These are phyloP conservation scores for Macroglossus sobrinus DNA, from an alignment of 2,113 vertebrate species.

Conservation along the genomic window DNA sequence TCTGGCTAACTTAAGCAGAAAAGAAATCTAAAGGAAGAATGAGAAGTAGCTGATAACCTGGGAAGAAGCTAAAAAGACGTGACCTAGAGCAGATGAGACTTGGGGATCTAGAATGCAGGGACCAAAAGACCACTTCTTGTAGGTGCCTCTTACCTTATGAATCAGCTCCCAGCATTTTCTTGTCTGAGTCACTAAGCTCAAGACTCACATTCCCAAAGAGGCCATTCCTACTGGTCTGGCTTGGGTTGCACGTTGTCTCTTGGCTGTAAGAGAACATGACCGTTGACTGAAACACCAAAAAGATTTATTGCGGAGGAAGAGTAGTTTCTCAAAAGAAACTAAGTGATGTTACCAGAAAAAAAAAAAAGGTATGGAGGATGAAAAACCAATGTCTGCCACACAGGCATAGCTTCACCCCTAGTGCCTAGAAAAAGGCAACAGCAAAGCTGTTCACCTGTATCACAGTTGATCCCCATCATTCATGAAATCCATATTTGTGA, in stretches of 20 bases:
- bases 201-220: not conserved
- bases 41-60: not conserved
- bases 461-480: not conserved
- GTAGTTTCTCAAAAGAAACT: not conserved
- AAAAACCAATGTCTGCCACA: rapidly evolving
- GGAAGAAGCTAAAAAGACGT: not conserved
- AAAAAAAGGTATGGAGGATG: not conserved
- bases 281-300: not conserved
- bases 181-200: not conserved
- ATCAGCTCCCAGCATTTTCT: not conserved
- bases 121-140: not conserved
- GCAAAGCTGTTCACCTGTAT: not conserved
- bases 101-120: too few species aligned
- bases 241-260: not conserved
- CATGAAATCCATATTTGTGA: not conserved
- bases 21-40: not conserved
- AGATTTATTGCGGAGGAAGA: not conserved
- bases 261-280: not conserved
- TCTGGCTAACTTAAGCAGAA: not conserved
- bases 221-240: not conserved
- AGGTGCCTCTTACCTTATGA: not conserved
- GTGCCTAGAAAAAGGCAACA: not conserved
- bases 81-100: not conserved
- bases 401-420: rapidly evolving
- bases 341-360: not conserved